These are phyloP conservation scores for Hoplodrina blanda DNA, from an alignment of 2,888 invertebrate genomes.

Conservation along the genomic window DNA sequence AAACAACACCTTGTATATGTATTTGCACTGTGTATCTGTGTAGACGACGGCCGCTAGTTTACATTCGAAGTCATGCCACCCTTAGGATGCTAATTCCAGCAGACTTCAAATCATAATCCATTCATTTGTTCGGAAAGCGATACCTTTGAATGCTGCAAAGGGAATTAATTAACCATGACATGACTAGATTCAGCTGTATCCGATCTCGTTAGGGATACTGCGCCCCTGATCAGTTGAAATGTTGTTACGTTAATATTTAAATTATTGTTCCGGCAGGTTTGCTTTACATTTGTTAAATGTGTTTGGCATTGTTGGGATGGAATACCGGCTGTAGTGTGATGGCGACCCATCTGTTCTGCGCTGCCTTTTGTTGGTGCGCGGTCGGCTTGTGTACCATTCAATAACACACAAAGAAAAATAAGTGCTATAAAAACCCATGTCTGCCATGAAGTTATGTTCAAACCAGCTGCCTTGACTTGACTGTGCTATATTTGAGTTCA, in stretches of 20 bases:
- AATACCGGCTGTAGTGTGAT: too few relatives aligned
- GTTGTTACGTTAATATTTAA: background rate
- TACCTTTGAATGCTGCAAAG: constrained; percentile 8
- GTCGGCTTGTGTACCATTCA: too few relatives aligned
- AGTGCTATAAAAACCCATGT: background rate
- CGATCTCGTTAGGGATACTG: background rate
- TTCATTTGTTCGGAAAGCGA: background rate
- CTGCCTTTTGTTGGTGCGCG: too few relatives aligned
- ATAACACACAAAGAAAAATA: too few relatives aligned
- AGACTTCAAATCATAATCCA: background rate
- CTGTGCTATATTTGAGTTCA: too few relatives aligned
- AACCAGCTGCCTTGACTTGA: background rate
- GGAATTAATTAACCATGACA: constrained; percentile 9
- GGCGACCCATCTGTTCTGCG: background rate
- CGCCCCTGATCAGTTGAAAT: background rate
- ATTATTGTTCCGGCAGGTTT: too few relatives aligned
- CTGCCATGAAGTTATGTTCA: background rate
- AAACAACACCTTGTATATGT: too few relatives aligned
- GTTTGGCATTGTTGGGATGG: too few relatives aligned
- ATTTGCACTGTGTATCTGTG: background rate
- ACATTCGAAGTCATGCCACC: background rate
- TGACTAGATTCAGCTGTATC: background rate
- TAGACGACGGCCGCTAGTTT: background rate
- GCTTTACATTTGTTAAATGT: too few relatives aligned
- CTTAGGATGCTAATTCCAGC: background rate